Evolutionary conservation across 2,888 invertebrate genomes (phyloP), one percentile per base, ranked within the genome.

Genomic region (Dromius quadrimaculatus): DNA sequence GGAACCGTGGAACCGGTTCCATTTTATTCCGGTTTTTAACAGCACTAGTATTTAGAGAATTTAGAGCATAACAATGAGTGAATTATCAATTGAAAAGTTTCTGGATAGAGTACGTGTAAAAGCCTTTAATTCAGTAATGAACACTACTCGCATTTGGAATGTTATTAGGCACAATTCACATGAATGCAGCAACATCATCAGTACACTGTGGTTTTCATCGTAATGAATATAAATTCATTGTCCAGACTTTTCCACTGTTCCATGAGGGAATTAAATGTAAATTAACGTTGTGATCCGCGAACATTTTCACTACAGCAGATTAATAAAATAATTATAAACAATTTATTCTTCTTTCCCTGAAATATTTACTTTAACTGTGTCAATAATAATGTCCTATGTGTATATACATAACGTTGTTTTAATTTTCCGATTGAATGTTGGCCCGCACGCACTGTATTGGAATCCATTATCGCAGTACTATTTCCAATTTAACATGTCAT

Each of bases 401-500:
- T 64, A 47, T 64, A 36, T 59, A 59, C 59, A 36, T n/a, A n/a
- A n/a, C n/a, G n/a, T n/a, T n/a, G n/a, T n/a, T n/a, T n/a, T n/a
- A n/a, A n/a, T 34, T 59, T 36, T 59, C 36, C 34, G 59, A 59
- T 59, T 59, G 36, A 59, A 34, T 59, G 36, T 11, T 11, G 34
- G 34, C 1, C 34, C 50, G 9, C 20, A 22, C 23, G 50, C 50
- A 28, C 28, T 59, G 36, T 34, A 11, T 17, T 17, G 57, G 23
- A 68, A 43, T 45, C 68, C 68, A 68, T 59, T 68, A 66, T 41
- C 68, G 38, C 66, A 32, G 8, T 23, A 68, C 68, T 68, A 59
- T 70, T 62, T 70, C 50, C 62, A 70, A 70, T 61, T 62, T 62
- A 70, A 70, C 62, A 22, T 47, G 62, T 62, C 70, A 62, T 70